Base-by-base conservation (phyloP, 2,888 invertebrate species). In the Drosophila nigricruria region DNA sequence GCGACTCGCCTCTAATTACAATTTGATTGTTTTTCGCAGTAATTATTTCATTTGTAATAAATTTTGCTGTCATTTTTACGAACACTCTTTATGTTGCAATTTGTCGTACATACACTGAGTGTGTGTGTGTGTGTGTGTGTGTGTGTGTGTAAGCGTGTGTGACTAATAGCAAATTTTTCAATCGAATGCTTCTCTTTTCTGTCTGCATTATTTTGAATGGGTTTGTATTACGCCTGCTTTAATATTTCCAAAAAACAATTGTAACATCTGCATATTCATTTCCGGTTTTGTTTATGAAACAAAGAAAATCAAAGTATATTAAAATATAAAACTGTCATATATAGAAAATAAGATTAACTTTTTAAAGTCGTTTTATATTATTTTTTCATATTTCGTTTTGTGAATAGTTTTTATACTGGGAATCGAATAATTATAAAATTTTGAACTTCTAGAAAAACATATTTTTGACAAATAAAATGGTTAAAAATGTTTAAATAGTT, bases 11-110 rank as follows among this genome's bases (percentile, higher is more conserved):
- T 79, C 83, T 86, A 88, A 85, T 85, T 85, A 83, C 88, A 76
- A 79, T 86, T 83, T 88, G 88, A 88, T 88, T 88, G 83, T 85
- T 75, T 88, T 84, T 72, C 73, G 60, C 60, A 75, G 81, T 88
- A 86, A 88, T 85, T 85, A 88, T 85, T 88, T 88, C 85, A 79
- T 79, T 85, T 85, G 88, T 88, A 85, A 86, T 88, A 72, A 77
- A 88, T 82, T 85, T 76, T 49, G 69, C 66, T 59, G 82, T 32
- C 49, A 63, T 74, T 80, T 84, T 82, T 84, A 70, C 81, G 76
- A 52, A 82, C 82, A 81, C 71, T 79, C 73, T 78, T 79, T 68
- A 79, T 82, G 72, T 70, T 70, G 87, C 87, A 84, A 84, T 82
- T 83, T 82, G 80, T 78, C 56, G 65, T 63, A 47, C 43, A 43